Conservation (phyloP, 2,888 invertebrate genomes). For the Sisyra nigra region DNA sequence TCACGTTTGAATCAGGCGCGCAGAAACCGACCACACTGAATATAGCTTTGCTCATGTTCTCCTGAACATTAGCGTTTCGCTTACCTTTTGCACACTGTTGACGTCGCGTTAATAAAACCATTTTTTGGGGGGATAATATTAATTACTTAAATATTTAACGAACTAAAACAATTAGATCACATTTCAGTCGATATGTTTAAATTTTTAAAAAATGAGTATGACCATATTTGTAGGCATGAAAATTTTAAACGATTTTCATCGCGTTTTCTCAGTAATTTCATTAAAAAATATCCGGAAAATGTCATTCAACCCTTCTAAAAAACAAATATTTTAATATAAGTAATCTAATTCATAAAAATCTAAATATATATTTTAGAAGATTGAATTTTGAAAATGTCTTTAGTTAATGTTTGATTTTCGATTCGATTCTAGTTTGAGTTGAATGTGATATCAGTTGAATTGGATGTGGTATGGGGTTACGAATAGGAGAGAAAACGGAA, state of each 20-base stretch:
- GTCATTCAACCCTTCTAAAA: too few species aligned
- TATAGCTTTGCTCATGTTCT: neutral
- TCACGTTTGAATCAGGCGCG: neutral
- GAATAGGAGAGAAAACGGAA: neutral
- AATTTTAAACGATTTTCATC: too few species aligned
- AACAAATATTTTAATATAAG: too few species aligned
- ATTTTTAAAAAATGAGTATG: too few species aligned
- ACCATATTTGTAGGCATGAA: too few species aligned
- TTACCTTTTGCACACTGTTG: constrained; percentile 4
- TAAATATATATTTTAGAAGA: neutral
- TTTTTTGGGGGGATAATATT: too few species aligned
- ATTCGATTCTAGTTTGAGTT: neutral
- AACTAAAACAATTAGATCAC: too few species aligned
- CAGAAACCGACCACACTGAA: neutral
- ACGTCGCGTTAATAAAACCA: neutral
- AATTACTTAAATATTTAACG: too few species aligned
- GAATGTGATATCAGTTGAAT: neutral
- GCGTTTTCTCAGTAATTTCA: too few species aligned
- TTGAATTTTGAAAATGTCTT: neutral
- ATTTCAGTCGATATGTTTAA: too few species aligned
- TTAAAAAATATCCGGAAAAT: too few species aligned
- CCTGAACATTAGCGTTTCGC: constrained; percentile 1
- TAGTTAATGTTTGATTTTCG: neutral
- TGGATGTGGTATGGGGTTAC: neutral
- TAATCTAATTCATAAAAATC: too few species aligned